Evolutionary conservation across 2,888 invertebrate genomes (phyloP), one percentile per base, ranked within the genome.

Genomic region (Hydriomena furcata): DNA sequence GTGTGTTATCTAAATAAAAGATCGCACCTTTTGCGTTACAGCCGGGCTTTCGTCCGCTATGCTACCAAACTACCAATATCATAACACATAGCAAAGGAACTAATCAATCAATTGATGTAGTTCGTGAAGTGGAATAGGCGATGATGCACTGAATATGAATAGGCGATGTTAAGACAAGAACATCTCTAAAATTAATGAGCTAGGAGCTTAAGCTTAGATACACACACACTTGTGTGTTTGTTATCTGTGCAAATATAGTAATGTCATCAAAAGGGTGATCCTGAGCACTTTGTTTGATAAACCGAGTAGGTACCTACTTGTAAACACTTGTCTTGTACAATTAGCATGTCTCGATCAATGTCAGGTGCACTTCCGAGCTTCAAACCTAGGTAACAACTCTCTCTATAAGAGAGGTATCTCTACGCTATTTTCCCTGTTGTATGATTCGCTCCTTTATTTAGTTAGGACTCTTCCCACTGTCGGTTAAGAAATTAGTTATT

Each of bases 221-320:
- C n/a, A n/a, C n/a, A 53, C 55, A 44, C 49, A 55, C 55, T 51
- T 40, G 28, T 27, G 20, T 20, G 49, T 35, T 28, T 55, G 55
- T 55, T 55, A 48, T 54, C 46, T 54, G 27, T 32, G 45, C 53
- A 55, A 59, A 55, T 52, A 55, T 47, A 44, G 55, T 52, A 41
- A 52, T 52, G 55, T 53, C 46, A 55, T 58, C 58, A 40, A 27
- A 53, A 47, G 40, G 52, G 46, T 40, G 41, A 17, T 55, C 47
- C 52, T 42, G 35, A 42, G 48, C 46, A 32, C 38, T 42, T 48
- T 51, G 50, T 55, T 55, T 51, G 52, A 24, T 28, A 27, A 44
- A 23, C 47, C 34, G 35, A 47, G 54, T 36, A n/a, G n/a, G n/a
- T n/a, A n/a, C n/a, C n/a, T n/a, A 47, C 48, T 48, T 34, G 41